Evolutionary conservation across 1,140 invertebrate species (phyloP).

Genomic region (Agrilus planipennis): DNA sequence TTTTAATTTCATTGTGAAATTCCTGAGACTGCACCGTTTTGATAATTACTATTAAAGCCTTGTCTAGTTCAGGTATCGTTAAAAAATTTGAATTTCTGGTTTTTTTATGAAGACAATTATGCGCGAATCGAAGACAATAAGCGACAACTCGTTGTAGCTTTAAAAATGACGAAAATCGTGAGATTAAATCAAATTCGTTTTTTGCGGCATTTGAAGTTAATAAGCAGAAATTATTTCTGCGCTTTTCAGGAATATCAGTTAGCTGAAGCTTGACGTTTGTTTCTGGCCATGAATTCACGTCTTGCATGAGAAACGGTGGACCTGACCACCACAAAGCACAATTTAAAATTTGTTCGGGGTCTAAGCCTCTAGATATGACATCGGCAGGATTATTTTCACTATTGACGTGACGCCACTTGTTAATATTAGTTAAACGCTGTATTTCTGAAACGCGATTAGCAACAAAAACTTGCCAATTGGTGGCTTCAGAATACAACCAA

Average conservation of each 20-base stretch:
- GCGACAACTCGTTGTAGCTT: not conserved
- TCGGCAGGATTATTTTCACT: not conserved
- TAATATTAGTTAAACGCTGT: not conserved
- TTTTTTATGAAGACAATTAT: not conserved
- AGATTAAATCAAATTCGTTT: not conserved
- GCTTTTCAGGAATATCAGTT: no score
- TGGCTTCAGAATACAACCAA: conserved; percentile 2
- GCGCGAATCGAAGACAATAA: not conserved
- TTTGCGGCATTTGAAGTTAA: not conserved
- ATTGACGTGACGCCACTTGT: not conserved
- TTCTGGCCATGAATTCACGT: not conserved
- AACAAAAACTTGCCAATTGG: conserved; percentile 1
- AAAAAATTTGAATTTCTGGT: not conserved
- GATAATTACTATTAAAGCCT: not conserved
- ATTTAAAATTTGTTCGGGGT: not conserved
- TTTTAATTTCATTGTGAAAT: conserved; percentile 5
- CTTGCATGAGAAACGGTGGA: not conserved
- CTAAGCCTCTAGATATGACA: not conserved
- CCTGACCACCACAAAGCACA: not conserved
- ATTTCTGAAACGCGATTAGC: conserved; percentile 5
- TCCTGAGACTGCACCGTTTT: conserved; percentile 2
- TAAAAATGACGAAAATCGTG: not conserved
- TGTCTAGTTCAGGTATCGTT: not conserved
- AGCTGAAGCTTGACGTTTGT: not conserved
- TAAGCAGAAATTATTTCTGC: no score